Base-by-base conservation (phyloP, 2,113 vertebrate species). In the Ophthalmolycus amberensis region DNA sequence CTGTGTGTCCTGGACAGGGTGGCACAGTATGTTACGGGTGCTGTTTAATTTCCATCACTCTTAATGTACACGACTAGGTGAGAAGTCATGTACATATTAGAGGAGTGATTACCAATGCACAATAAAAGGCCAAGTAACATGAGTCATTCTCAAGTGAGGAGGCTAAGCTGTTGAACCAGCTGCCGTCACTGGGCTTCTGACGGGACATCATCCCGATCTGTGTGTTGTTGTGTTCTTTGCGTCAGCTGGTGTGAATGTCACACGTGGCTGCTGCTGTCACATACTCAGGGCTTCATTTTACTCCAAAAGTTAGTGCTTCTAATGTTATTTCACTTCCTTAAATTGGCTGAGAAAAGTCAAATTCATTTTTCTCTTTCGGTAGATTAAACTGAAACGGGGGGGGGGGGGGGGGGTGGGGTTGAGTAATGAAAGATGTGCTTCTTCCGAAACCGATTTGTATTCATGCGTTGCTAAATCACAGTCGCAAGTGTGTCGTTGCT, bases 381-480 rank as follows among this genome's bases (percentile, higher is more conserved):
- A 48, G 58, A 82, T 62, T 74, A 77, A 82, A 9, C 72, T 76
- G 52, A 82, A 83, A 75, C 68, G 71, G 79, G 29, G 2, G 0
- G 29, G 3, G 29, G 29, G 34, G 34, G 29, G 2, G 3, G 29
- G 3, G 29, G 29, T n/a, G 34, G 34, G 79, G 58, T 80, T 54
- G 50, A 72, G 79, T 80, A 80, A 85, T 84, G 84, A 88, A 90
- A 79, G 68, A 83, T 52, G 64, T 32, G 56, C 77, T 77, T 85
- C 71, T 58, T 72, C 69, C 75, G 67, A 62, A 84, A 86, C 66
- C 32, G 46, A 92, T 93, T 88, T 92, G 86, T 90, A 91, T 93
- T 92, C 91, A 88, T 84, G 75, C 87, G 16, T 76, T 75, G 71
- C 65, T 60, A 71, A 85, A 86, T 85, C 88, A 74, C 80, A 84